Evolutionary conservation across 1,140 invertebrate genomes (phyloP).

Genomic region (Acromyrmex echinatior): DNA sequence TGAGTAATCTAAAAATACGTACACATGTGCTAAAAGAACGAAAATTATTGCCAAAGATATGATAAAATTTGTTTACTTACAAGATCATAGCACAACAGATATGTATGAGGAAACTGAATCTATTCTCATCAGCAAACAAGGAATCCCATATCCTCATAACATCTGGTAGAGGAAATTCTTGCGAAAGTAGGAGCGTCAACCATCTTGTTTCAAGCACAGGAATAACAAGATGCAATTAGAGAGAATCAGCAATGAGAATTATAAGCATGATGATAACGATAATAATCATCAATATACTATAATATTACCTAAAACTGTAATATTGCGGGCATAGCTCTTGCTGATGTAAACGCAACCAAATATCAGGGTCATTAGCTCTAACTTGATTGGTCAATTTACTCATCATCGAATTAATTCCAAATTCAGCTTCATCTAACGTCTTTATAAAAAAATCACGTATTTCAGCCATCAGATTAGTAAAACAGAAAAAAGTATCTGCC

Average conservation of each 20-base stretch:
- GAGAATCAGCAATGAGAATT: neutral
- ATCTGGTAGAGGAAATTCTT: slow-evolving; percentile 99
- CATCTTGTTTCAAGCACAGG: slow-evolving; percentile 89
- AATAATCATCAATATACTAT: neutral
- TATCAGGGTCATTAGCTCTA: slow-evolving; percentile 91
- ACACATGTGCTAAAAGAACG: neutral
- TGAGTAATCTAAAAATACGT: slow-evolving; percentile 89
- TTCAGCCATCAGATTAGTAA: slow-evolving; percentile 98
- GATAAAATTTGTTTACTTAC: slow-evolving; percentile 88
- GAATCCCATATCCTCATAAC: slow-evolving; percentile 98
- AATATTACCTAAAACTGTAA: slow-evolving; percentile 94
- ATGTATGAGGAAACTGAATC: slow-evolving; percentile 96
- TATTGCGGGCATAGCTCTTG: slow-evolving; percentile 97
- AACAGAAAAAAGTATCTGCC: slow-evolving; percentile 99
- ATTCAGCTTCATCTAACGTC: slow-evolving; percentile 96
- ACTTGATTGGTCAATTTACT: slow-evolving; percentile 91
- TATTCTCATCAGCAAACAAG: slow-evolving; percentile 94
- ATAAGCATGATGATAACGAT: neutral
- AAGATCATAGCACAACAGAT: slow-evolving; percentile 98
- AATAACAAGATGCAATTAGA: neutral
- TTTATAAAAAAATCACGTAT: slow-evolving; percentile 99
- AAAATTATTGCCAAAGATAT: neutral
- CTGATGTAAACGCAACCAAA: slow-evolving; percentile 92
- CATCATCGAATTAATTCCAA: slow-evolving; percentile 96
- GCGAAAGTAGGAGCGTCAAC: slow-evolving; percentile 98